These are phyloP conservation scores for Sphyrna mokarran DNA, from an alignment of 2,113 vertebrate species.

Conservation along the genomic window DNA sequence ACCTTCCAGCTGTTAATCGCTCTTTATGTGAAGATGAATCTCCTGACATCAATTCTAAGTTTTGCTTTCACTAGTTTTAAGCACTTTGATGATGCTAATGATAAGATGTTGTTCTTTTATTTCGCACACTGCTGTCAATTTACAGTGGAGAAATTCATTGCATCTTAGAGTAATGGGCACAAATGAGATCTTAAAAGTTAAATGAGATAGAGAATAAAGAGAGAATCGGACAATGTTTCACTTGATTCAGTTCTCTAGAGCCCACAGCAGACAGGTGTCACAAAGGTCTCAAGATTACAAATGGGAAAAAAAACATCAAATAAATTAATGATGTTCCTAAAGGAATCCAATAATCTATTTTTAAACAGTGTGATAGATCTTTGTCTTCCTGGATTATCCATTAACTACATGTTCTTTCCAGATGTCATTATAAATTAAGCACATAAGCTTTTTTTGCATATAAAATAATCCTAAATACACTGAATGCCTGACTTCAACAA, in stretches of 20 bases:
- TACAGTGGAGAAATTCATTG: not conserved
- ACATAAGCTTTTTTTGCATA: not conserved
- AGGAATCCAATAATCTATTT: not conserved
- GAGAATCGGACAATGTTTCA: not conserved
- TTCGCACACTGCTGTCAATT: not conserved
- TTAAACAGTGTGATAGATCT: constrained; percentile 21
- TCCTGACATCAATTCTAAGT: not conserved
- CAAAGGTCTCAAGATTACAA: not conserved
- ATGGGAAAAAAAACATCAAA: no score
- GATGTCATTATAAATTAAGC: constrained; percentile 14
- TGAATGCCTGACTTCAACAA: not conserved
- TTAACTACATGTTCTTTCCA: not conserved
- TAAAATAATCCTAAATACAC: not conserved
- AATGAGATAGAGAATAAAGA: not conserved
- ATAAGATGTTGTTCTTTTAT: not conserved
- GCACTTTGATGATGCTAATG: not conserved
- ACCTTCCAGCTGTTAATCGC: not conserved
- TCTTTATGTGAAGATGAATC: not conserved
- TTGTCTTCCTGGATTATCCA: not conserved
- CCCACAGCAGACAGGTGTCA: not conserved
- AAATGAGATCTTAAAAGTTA: not conserved
- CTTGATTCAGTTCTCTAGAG: not conserved
- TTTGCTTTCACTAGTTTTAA: not conserved
- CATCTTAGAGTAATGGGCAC: not conserved
- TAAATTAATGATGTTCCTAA: constrained; percentile 17